Base-by-base conservation (phyloP, 2,888 invertebrate species). In the Mesorhabditis sp. region DNA sequence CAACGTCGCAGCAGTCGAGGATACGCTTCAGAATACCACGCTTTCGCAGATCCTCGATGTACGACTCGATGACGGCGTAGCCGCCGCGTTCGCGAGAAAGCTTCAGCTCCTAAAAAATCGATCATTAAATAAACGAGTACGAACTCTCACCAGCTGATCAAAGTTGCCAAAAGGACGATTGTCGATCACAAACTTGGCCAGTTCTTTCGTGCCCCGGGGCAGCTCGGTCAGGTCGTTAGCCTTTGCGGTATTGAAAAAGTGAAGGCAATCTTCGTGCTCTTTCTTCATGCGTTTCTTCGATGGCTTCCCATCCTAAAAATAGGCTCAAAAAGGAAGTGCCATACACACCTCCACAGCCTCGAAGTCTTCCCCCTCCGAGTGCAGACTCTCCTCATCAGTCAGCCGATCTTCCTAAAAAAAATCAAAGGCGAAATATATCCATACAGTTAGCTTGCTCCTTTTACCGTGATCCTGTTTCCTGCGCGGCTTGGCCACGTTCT, bases 31-130 rank as follows among this genome's bases (percentile, higher is more conserved):
- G 69, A 28, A 82, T 73, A 28, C 79, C 79, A 4, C 79, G 74
- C 61, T 82, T 82, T 67, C 80, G 76, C 62, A 81, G 62, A 67
- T 74, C 71, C n/a, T 82, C 82, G 70, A 77, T 68, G 69, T 80
- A 79, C 2, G 74, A 71, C 5, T 77, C 80, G n/a, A 80, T 45
- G 6, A 71, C 15, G 5, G 68, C 65, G 5, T n/a, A n/a, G 13
- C 73, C 70, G 41, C 71, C 69, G 41, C 67, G 63, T n/a, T 67
- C 44, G 42, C 58, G 13, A 7, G 50, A 41, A 62, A 74, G 42
- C 13, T 64, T 58, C 50, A 28, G 28, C 42, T n/a, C 43, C 65
- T 41, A 70, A 66, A 28, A 58, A 66, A 61, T 41, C 4, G 28
- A 4, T 7, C 7, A 50, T 10, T 13, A 7, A 62, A 62, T 62